phyloP scores from a whole-genome alignment of 2,113 vertebrate species.

The Chaetops frenatus region DNA sequence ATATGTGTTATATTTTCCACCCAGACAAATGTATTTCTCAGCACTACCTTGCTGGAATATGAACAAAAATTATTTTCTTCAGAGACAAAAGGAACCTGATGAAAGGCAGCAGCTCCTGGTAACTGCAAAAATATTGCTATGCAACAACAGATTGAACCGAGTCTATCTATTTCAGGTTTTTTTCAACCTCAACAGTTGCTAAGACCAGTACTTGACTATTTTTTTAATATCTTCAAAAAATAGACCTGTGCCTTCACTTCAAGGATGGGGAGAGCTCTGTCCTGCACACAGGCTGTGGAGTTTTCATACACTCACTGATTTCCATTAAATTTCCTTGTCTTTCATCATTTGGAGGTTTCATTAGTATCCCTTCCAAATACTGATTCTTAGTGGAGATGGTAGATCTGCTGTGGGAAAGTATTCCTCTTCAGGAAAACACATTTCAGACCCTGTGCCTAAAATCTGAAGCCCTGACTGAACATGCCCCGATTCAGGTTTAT shows the following conservation, averaged over 20 bases:
- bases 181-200: background rate
- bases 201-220: background rate
- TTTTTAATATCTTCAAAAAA: background rate
- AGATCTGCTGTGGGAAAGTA: background rate
- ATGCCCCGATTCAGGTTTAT: background rate
- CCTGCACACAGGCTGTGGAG: background rate
- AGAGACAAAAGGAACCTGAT: constrained; percentile 32
- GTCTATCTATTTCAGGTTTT: background rate
- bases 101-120: constrained; percentile 14
- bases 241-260: background rate
- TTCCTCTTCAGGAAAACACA: background rate
- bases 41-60: background rate
- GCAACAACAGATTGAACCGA: constrained; percentile 13
- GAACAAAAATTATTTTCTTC: constrained; percentile 26
- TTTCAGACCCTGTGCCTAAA: background rate
- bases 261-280: background rate
- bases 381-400: background rate
- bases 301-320: background rate
- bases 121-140: constrained; percentile 36
- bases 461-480: background rate
- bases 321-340: background rate
- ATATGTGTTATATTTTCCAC: background rate
- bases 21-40: constrained; percentile 15
- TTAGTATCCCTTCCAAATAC: background rate
- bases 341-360: background rate